Percentiles rank a stretch among this genome's conserved stretches.
Evolutionary conservation across 2,888 invertebrate genomes (phyloP).

Genomic region (Adineta ricciae): DNA sequence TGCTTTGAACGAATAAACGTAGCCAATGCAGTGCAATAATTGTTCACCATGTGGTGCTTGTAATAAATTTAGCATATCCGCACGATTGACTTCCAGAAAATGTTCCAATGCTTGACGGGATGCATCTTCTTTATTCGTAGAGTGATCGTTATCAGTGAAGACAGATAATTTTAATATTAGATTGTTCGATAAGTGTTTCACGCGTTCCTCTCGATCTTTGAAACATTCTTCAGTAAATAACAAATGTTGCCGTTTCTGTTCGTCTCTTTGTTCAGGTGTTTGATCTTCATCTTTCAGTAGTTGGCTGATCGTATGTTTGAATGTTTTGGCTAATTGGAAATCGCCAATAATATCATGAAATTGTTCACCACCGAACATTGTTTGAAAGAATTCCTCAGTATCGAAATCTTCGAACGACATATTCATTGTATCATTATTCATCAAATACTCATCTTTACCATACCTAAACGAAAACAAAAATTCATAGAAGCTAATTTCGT

Average conservation of each 20-base stretch:
- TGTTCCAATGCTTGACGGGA: not conserved
- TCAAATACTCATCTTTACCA: not conserved
- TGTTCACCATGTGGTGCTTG: not conserved
- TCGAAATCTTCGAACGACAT: not conserved
- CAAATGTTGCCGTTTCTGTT: not conserved
- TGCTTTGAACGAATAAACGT: not conserved
- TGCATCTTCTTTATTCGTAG: not conserved
- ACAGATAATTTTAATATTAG: not conserved
- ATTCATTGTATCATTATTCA: not conserved
- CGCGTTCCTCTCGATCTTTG: not conserved
- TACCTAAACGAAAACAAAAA: not conserved
- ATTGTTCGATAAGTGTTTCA: not conserved
- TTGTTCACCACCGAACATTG: slow-evolving; percentile 5
- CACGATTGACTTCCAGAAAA: not conserved
- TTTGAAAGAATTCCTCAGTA: slow-evolving; percentile 11
- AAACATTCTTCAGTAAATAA: not conserved
- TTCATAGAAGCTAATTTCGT: too few species aligned
- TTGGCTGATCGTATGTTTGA: not conserved
- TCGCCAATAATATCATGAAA: not conserved
- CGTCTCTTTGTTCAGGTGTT: not conserved
- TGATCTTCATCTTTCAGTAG: not conserved
- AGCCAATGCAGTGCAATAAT: not conserved
- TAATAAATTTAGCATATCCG: not conserved
- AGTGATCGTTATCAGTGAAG: not conserved
- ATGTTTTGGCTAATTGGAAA: slow-evolving; percentile 8